Base-by-base conservation (phyloP, 1,140 invertebrate genomes). In the Temnothorax longispinosus region DNA sequence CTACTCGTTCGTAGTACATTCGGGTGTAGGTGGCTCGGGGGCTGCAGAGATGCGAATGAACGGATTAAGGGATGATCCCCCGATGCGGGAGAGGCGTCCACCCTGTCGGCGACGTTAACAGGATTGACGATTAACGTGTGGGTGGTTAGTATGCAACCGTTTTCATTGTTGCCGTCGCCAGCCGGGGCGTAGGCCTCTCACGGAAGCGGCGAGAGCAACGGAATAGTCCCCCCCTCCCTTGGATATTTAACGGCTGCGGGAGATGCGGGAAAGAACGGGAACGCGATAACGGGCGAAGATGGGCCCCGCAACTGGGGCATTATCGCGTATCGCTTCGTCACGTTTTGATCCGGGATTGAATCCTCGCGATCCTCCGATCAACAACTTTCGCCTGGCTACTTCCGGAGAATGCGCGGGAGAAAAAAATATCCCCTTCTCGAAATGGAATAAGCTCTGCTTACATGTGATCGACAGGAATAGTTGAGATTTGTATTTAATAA, bases 41-140 rank as follows among this genome's bases (percentile, higher is more conserved):
- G 93, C 89, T 90, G 91, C 94, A 91, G 93, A 92, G 94, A 94
- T 91, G 94, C 93, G 94, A 95, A 95, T 95, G 94, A 95, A 95
- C 93, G 94, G 94, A 95, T 95, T 95, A 95, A 95, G 93, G 94
- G 94, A 95, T 95, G 94, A 95, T 94, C 94, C 93, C 94, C 92
- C 54, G 69, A 87, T 90, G 92, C 91, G 90, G 92, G 92, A 94
- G 94, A 92, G 92, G 88, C 91, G 64, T 38, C 76, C 90, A 89
- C 90, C 90, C 91, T 88, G 91, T 90, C 89, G 92, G 88, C 91
- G 87, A 71, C 86, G 92, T 93, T 95, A 95, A 95, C 94, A 94
- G 94, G 94, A 95, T 95, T 94, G 91, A 89, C 94, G 94, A 94
- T 94, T 94, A 94, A 94, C 93, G 93, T 94, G 93, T 94, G 92